These are phyloP conservation scores for Grus americana DNA, from an alignment of 2,113 vertebrate species.

Conservation along the genomic window DNA sequence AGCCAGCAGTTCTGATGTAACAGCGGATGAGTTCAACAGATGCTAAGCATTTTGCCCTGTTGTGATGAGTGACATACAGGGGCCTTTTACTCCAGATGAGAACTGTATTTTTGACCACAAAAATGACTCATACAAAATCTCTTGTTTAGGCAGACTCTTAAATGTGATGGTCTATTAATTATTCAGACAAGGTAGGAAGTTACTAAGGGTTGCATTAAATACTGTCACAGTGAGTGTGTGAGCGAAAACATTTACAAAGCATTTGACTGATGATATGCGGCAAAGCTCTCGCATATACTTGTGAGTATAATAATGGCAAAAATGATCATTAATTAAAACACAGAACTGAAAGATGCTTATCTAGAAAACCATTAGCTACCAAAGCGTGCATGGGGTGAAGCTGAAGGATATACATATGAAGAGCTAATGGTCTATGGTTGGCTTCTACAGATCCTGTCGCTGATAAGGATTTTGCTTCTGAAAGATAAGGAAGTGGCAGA, in stretches of 20 bases:
- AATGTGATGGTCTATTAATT: neutral
- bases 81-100: neutral
- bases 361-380: neutral
- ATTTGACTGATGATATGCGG: neutral
- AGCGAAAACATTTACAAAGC: neutral
- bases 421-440: neutral
- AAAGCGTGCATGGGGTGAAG: neutral
- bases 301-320: neutral
- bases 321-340: slow-evolving; percentile 32
- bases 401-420: neutral
- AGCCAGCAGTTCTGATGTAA: neutral
- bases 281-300: neutral
- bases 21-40: neutral
- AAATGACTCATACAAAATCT: neutral
- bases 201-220: neutral
- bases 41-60: neutral
- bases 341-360: slow-evolving; percentile 34
- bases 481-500: slow-evolving; percentile 19
- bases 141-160: neutral
- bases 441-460: neutral
- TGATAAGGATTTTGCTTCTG: slow-evolving; percentile 20
- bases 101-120: neutral
- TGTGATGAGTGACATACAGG: neutral
- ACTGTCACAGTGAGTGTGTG: neutral
- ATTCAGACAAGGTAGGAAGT: neutral